A percentile compares a stretch with the other conserved stretches of the same genome.
Evolutionary conservation across 2,888 invertebrate species (phyloP).

Genomic region (Euphydryas editha): DNA sequence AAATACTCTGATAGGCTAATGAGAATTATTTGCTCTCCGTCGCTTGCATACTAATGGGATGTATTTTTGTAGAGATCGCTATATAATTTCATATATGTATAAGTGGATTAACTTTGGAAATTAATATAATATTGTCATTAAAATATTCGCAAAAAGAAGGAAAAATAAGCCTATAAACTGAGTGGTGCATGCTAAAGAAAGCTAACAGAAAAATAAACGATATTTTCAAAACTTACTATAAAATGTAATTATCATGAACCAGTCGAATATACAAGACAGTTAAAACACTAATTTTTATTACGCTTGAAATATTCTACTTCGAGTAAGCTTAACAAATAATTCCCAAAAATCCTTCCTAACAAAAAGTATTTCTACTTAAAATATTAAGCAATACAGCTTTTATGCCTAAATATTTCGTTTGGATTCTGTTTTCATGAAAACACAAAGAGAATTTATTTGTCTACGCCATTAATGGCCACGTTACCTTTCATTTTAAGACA

Average conservation of each 20-base stretch:
- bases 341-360: slow-evolving; percentile 1
- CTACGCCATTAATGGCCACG: slow-evolving; percentile 37
- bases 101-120: not conserved
- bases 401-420: slow-evolving; percentile 34
- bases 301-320: not conserved
- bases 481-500: slow-evolving; percentile 36
- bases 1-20: slow-evolving; percentile 72
- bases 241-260: too few species aligned
- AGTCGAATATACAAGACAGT: not conserved
- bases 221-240: too few species aligned
- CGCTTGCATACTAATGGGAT: slow-evolving; percentile 33
- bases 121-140: too few species aligned
- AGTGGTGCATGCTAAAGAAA: too few species aligned
- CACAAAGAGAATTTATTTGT: slow-evolving; percentile 42
- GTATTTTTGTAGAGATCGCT: slow-evolving; percentile 19
- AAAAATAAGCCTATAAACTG: too few species aligned
- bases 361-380: slow-evolving; percentile 30
- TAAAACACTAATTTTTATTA: not conserved
- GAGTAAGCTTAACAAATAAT: slow-evolving; percentile 12
- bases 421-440: slow-evolving; percentile 31
- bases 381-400: slow-evolving; percentile 29
- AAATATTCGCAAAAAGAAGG: too few species aligned
- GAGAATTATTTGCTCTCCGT: slow-evolving; percentile 59
- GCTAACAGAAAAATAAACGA: too few species aligned
- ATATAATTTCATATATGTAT: not conserved